Percentiles rank a stretch among this genome's conserved stretches.
Conservation (phyloP, 2,797 vertebrate genomes). For the Paedocypris micromegethes region DNA sequence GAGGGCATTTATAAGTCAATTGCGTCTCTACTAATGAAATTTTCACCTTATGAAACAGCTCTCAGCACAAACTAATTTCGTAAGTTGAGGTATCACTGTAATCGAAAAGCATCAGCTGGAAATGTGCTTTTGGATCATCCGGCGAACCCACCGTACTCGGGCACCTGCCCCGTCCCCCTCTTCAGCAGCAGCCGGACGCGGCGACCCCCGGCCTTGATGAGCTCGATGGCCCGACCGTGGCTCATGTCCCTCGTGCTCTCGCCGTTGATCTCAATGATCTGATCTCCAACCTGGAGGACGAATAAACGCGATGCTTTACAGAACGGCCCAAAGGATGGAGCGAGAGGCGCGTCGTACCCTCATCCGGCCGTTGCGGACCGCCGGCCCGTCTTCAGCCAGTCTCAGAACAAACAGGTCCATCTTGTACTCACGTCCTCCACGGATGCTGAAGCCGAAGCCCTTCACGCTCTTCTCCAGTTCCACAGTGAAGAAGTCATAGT, state of each 20-base stretch:
- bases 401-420: conserved; percentile 97
- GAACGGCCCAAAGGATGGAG: too few species aligned
- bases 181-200: conserved; percentile 92
- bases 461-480: conserved; percentile 97
- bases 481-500: conserved; percentile 98
- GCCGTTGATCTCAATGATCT: conserved; percentile 99
- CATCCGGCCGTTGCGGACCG: conserved; percentile 96
- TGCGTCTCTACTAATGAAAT: too few species aligned
- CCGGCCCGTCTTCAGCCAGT: conserved; percentile 94
- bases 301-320: not conserved
- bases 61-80: too few species aligned
- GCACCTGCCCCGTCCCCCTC: conserved; percentile 96
- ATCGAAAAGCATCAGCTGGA: not conserved
- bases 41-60: too few species aligned
- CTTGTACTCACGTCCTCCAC: conserved; percentile 96
- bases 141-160: conserved; percentile 88
- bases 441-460: conserved; percentile 98
- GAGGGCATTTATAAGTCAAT: too few species aligned
- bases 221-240: conserved; percentile 93
- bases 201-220: conserved; percentile 95
- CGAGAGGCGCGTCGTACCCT: conserved; percentile 73
- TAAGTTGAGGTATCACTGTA: too few species aligned
- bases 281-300: conserved; percentile 86
- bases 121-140: conserved; percentile 33
- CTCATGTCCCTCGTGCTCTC: conserved; percentile 99